These are phyloP conservation scores for Acleris literana DNA, from an alignment of 2,888 invertebrate genomes.

Conservation along the genomic window DNA sequence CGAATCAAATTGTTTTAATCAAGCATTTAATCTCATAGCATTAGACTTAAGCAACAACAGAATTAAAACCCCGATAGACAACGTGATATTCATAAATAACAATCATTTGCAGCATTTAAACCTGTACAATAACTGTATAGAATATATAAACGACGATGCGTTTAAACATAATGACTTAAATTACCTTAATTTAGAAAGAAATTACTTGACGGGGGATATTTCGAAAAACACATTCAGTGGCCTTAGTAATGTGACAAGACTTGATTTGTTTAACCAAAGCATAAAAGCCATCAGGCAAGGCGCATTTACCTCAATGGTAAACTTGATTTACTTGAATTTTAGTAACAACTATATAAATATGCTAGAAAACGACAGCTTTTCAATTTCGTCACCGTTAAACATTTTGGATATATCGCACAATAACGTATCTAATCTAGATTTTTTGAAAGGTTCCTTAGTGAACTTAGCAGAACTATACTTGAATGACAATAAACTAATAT, in stretches of 20 bases:
- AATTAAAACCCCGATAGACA: conserved; percentile 57
- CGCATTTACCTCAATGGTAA: conserved; percentile 54
- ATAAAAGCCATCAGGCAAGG: conserved; percentile 51
- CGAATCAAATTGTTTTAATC: conserved; percentile 63
- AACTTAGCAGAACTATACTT: conserved; percentile 61
- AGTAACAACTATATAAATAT: conserved; percentile 57
- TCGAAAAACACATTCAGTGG: conserved; percentile 59
- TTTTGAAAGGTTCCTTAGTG: conserved; percentile 51
- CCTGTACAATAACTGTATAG: conserved; percentile 59
- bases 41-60: conserved; percentile 65
- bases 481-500: conserved; percentile 56
- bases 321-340: conserved; percentile 57
- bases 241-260: conserved; percentile 48
- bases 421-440: conserved; percentile 52
- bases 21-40: conserved; percentile 51
- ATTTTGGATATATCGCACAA: conserved; percentile 66
- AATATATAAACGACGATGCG: conserved; percentile 54
- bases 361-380: conserved; percentile 57
- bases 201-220: conserved; percentile 58
- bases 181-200: conserved; percentile 60
- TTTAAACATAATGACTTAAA: conserved; percentile 56
- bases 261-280: conserved; percentile 60
- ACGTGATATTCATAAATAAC: conserved; percentile 59
- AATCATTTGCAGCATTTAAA: conserved; percentile 55
- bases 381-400: conserved; percentile 44